Base-by-base conservation (phyloP, 2,888 invertebrate genomes). In the Lochmaea capreae region DNA sequence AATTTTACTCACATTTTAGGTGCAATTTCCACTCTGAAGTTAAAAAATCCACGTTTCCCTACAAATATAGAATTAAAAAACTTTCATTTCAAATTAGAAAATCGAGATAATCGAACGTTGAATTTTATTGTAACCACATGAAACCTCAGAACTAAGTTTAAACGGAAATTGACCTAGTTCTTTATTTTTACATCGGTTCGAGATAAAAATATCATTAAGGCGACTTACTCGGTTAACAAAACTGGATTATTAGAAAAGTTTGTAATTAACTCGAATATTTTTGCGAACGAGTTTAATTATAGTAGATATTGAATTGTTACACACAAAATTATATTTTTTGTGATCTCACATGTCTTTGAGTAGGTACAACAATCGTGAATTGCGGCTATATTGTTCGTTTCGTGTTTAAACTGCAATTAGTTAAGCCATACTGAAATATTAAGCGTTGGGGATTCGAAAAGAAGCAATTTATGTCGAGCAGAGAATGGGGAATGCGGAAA, bases 151-250 rank as follows among this genome's bases (percentile, higher is more conserved):
- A 54, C 54, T 54, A n/a, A 54, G 16, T 54, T 54, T 54, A 54
- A 54, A 54, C 54, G 54, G 16, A 54, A 54, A 54, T 16, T 54
- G 54, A 54, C 54, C 54, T 16, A 54, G 18, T 54, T 54, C 54
- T 54, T 54, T 54, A 54, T 54, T 54, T 54, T 54, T 54, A 54
- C 54, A 54, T 54, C 3, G 6, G 54, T 54, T 52, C 18, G 54
- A 54, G 54, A 54, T 54, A 54, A 54, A 54, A 54, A 54, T 54
- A 54, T 8, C 54, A 54, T 54, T 54, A 16, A 33, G n/a, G 10
- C 54, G 54, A 54, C 54, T 61, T n/a, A 18, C n/a, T 18, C 18
- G 3, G 10, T 16, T 8, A 10, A 16, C 54, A 54, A 16, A 54
- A 54, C 16, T 54, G 54, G 54, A 54, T 54, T 54, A 54, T 54